Evolutionary conservation across 2,113 vertebrate genomes (phyloP).

Genomic region (Maccullochella peelii): DNA sequence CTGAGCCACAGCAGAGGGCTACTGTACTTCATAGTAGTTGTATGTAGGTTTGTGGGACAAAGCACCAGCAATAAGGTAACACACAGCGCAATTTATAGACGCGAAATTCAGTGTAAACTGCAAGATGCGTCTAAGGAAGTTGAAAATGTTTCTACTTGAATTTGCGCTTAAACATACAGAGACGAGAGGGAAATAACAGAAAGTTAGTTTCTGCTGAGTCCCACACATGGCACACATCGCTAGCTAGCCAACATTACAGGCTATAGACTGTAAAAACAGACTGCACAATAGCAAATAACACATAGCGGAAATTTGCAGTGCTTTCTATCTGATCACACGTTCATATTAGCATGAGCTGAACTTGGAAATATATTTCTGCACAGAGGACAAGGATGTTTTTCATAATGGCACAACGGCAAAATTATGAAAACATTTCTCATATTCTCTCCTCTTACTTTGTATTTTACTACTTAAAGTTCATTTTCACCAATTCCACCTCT

Average conservation of each 20-base stretch:
- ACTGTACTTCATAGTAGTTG: no score
- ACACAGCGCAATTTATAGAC: neutral
- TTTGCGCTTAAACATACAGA: neutral
- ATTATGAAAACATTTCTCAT: neutral
- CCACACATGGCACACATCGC: neutral
- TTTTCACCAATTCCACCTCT: conserved; percentile 12
- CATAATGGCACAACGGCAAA: neutral
- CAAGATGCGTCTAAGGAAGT: neutral
- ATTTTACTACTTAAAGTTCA: neutral
- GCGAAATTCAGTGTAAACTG: neutral
- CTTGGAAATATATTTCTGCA: neutral
- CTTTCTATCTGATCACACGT: no score
- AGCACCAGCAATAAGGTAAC: no score
- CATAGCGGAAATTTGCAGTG: neutral
- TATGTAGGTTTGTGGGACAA: no score
- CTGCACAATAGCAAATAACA: neutral
- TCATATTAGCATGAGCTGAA: neutral
- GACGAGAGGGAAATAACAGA: neutral
- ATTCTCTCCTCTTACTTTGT: neutral
- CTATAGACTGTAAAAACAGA: neutral
- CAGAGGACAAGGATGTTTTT: neutral
- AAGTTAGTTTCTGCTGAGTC: neutral
- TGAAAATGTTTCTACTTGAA: no score
- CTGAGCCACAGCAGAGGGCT: no score
- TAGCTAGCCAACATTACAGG: neutral